These are phyloP conservation scores for Ectropis grisescens DNA, from an alignment of 1,140 invertebrate genomes.

Conservation along the genomic window DNA sequence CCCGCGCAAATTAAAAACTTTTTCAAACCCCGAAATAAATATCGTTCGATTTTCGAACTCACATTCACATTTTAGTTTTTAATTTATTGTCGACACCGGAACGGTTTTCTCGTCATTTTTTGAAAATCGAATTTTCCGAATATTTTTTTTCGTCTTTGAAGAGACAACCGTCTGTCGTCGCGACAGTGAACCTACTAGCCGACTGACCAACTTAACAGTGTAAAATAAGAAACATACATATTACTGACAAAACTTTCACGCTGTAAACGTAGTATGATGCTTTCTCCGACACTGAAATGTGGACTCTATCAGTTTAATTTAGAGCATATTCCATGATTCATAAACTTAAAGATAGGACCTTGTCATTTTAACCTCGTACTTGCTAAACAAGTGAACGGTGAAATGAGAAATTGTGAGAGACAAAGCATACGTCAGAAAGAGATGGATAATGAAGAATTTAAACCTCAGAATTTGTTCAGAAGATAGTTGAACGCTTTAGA, in stretches of 20 bases:
- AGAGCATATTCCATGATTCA: no score
- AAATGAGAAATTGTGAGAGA: conserved; percentile 65
- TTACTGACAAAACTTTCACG: conserved; percentile 28
- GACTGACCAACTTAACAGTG: conserved; percentile 62
- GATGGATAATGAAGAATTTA: no score
- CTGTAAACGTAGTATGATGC: no score
- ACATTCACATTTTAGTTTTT: conserved; percentile 32
- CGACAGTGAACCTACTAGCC: conserved; percentile 56
- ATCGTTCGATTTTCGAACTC: conserved; percentile 12
- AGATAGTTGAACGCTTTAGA: no score
- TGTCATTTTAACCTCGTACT: conserved; percentile 27
- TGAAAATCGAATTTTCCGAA: conserved; percentile 10
- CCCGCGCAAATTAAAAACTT: conserved; percentile 29
- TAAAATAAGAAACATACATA: conserved; percentile 67
- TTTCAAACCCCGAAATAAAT: conserved; percentile 7
- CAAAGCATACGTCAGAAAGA: conserved; percentile 27
- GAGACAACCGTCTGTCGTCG: conserved; percentile 30
- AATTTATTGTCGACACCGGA: conserved; percentile 21
- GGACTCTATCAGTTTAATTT: no score
- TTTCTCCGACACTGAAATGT: no score
- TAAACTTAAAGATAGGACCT: conserved; percentile 20
- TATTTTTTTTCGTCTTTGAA: conserved; percentile 10
- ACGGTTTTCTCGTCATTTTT: conserved; percentile 43
- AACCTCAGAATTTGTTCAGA: no score
- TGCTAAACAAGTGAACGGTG: conserved; percentile 68